These are phyloP conservation scores for Eristalis arbustorum DNA, from an alignment of 2,888 invertebrate genomes.

Conservation along the genomic window DNA sequence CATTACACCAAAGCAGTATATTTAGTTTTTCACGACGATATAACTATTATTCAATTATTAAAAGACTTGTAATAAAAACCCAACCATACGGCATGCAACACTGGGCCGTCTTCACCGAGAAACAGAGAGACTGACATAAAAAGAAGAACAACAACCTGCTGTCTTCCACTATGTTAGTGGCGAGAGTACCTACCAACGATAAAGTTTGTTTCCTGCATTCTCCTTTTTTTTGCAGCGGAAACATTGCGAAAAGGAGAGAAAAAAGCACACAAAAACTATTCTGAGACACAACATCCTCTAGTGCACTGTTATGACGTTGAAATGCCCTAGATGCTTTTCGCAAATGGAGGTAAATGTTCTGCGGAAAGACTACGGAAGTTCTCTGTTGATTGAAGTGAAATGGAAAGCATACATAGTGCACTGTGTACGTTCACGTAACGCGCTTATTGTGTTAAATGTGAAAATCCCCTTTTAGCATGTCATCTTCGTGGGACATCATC, in stretches of 20 bases:
- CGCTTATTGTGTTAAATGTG: conserved; percentile 42
- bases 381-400: conserved; percentile 59
- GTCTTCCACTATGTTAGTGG: conserved; percentile 34
- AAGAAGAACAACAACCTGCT: conserved; percentile 33
- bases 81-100: background rate
- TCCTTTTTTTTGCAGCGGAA: conserved; percentile 42
- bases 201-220: conserved; percentile 45
- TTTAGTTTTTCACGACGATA: no score
- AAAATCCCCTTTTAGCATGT: background rate
- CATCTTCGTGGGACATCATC: background rate
- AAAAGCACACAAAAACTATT: background rate
- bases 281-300: conserved; percentile 35
- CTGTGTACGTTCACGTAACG: conserved; percentile 40
- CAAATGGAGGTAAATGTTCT: conserved; percentile 11
- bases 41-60: background rate
- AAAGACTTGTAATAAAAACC: background rate
- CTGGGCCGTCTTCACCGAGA: background rate
- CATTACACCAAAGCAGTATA: no score
- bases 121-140: conserved; percentile 28
- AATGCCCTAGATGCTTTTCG: conserved; percentile 35
- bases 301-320: conserved; percentile 24
- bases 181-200: conserved; percentile 50
- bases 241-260: conserved; percentile 6
- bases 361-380: conserved; percentile 57
- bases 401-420: conserved; percentile 26